These are phyloP conservation scores for human (Homo sapiens) DNA, from an alignment of 2,113 vertebrate genomes.

Conservation along the genomic window GRCh38 chr4:60861501-60862000, in stretches of 20 bases:
- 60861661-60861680: neutral
- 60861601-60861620: neutral
- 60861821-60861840: neutral
- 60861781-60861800: no score
- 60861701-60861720: neutral
- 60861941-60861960: neutral
- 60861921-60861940: neutral
- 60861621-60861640: neutral
- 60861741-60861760: neutral
- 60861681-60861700: neutral
- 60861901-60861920: neutral
- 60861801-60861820: neutral
- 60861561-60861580: neutral
- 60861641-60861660: neutral
- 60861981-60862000: neutral
- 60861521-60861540: neutral
- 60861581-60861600: neutral
- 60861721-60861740: neutral
- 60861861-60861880: neutral
- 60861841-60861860: neutral
- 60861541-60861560: neutral
- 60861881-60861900: neutral
- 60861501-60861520: neutral
- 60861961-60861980: constrained; percentile 21
- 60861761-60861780: neutral